phyloP scores from a whole-genome alignment of 2,113 vertebrate genomes.

The Probosciger aterrimus region DNA sequence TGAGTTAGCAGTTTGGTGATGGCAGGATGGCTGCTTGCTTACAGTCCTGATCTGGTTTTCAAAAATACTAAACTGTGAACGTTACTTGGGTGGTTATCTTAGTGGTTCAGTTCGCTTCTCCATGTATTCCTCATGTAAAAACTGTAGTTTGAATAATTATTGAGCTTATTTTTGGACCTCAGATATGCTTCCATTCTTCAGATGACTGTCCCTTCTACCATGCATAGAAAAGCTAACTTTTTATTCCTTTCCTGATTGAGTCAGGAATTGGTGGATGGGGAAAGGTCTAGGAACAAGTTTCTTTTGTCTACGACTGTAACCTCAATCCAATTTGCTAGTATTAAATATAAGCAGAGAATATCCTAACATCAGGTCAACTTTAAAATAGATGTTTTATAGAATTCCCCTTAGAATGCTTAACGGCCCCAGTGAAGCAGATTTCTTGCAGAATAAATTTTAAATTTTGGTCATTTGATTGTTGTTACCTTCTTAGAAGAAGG shows the following conservation, averaged over 20 bases:
- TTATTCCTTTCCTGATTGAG: background rate
- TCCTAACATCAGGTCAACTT: background rate
- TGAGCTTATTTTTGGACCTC: background rate
- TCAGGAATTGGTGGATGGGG: background rate
- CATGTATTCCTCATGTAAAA: background rate
- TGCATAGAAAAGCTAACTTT: background rate
- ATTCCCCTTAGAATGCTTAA: background rate
- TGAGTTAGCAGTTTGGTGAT: background rate
- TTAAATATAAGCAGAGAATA: background rate
- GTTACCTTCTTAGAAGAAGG: background rate
- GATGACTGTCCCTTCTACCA: background rate
- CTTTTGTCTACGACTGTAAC: background rate
- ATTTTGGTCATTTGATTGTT: background rate
- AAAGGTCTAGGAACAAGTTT: background rate
- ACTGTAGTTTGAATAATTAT: background rate
- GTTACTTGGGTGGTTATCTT: background rate
- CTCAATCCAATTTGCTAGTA: background rate
- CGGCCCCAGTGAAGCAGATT: background rate
- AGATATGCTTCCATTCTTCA: background rate
- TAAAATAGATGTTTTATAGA: background rate
- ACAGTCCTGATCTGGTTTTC: background rate
- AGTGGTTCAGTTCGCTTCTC: background rate
- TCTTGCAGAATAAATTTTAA: background rate
- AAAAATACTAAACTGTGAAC: background rate
- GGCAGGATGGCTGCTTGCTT: background rate